Percentiles rank a stretch among this genome's conserved stretches.
phyloP scores from a whole-genome alignment of 2,113 vertebrate genomes.

The Mastomys natalensis region DNA sequence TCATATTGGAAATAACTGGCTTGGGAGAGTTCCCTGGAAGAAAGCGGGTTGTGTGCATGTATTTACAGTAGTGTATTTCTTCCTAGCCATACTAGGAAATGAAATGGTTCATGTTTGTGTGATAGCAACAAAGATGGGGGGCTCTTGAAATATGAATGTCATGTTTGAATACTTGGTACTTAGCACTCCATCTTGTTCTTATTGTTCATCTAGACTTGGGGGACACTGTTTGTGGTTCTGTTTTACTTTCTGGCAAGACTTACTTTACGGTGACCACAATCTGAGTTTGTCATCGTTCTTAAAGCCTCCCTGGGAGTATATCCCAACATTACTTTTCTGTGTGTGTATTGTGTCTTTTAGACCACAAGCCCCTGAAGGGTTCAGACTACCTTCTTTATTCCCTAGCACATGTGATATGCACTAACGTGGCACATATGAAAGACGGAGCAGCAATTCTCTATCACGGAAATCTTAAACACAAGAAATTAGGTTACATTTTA shows the following conservation, averaged over 20 bases:
- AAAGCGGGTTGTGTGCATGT: background rate
- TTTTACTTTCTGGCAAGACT: background rate
- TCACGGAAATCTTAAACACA: conserved; percentile 10
- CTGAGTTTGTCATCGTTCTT: background rate
- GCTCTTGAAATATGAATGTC: background rate
- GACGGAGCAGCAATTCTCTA: background rate
- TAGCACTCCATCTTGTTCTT: background rate
- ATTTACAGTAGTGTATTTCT: background rate
- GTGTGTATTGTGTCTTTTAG: background rate
- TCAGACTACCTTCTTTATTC: background rate
- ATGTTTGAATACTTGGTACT: background rate
- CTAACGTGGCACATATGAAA: background rate
- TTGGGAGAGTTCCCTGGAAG: background rate
- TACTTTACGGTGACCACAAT: background rate
- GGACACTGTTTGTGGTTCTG: background rate
- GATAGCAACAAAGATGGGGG: background rate
- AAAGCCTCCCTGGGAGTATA: background rate
- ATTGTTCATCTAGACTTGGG: background rate
- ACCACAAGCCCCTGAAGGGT: background rate
- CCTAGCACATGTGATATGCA: background rate
- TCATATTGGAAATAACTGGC: background rate
- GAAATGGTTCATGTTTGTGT: background rate
- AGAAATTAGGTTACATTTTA: background rate
- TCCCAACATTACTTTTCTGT: background rate
- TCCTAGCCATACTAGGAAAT: background rate